A percentile compares a stretch with the other conserved stretches of the same genome.
Conservation (phyloP, 2,888 invertebrate species). For the Lathronympha strigana region DNA sequence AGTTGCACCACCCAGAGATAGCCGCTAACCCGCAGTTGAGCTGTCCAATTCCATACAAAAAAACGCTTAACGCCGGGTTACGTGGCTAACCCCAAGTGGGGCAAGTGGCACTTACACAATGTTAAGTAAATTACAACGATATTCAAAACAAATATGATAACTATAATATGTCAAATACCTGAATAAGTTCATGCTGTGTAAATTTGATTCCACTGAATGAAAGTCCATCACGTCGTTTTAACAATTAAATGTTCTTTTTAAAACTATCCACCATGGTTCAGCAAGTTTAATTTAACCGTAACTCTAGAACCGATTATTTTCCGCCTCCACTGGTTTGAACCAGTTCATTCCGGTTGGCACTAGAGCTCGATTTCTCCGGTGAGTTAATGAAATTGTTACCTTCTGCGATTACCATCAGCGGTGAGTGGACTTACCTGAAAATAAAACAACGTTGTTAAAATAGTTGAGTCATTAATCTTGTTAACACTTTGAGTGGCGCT, state of each 20-base stretch:
- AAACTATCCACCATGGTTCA: background rate
- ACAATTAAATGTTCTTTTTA: background rate
- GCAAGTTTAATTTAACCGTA: conserved; percentile 13
- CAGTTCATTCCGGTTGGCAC: background rate
- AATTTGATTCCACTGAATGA: no score
- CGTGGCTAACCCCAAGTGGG: no score
- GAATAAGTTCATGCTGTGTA: no score
- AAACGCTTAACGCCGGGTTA: no score
- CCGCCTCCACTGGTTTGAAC: conserved; percentile 4
- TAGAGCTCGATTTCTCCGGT: conserved; percentile 1
- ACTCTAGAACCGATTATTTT: conserved; percentile 21
- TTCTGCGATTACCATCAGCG: background rate
- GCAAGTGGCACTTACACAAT: no score
- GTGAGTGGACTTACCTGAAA: conserved; percentile 36
- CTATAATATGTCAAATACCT: no score
- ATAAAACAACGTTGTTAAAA: conserved; percentile 11
- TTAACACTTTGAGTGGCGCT: conserved; percentile 9
- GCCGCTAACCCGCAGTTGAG: no score
- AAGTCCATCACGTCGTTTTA: no score
- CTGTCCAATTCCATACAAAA: no score
- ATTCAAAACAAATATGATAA: no score
- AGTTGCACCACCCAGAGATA: no score
- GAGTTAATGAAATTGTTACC: conserved; percentile 15
- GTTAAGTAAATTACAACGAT: no score
- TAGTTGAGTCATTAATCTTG: conserved; percentile 7